Evolutionary conservation across 2,888 invertebrate species (phyloP), one percentile per base, ranked within the genome.

Genomic region (Aspidiotus rigidus): DNA sequence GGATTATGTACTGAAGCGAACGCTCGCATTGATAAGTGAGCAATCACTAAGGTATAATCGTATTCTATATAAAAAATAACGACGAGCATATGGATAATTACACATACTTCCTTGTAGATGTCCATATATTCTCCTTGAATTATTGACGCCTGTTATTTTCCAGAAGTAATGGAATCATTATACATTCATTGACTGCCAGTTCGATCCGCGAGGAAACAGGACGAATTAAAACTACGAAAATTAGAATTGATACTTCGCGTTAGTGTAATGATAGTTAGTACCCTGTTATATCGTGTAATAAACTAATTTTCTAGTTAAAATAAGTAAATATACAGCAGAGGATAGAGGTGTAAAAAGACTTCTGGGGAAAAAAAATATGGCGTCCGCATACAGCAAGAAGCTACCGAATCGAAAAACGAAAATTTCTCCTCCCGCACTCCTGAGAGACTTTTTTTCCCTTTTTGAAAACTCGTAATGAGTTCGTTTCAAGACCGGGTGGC

Each of bases 381-480:
- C 66, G 66, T 66, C 66, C 66, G 66, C 28, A 28, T 59, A 57
- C 59, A 66, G 59, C 59, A 57, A 59, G 66, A 66, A 66, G 66
- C 66, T 66, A 56, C 54, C 28, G 28, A 28, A 28, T 28, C 28
- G 28, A 28, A 28, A 28, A 28, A 28, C 28, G 28, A 28, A 28
- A 28, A 28, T 28, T 28, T 5, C 28, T 28, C 28, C 28, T 28
- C 28, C 28, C 28, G 28, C 28, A 28, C 28, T 28, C 28, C 28
- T 28, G 1, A 28, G 28, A 28, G 28, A 28, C 28, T 28, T 28
- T 28, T 28, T 28, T 28, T 28, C 28, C 28, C 28, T 28, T 28
- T 28, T 28, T 28, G 28, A 28, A 28, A 28, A 28, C 28, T 28
- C 28, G 28, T 5, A 28, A 5, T 28, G 28, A 28, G 28, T 28